phyloP scores from a whole-genome alignment of 2,113 vertebrate species.

The Rhea pennata region DNA sequence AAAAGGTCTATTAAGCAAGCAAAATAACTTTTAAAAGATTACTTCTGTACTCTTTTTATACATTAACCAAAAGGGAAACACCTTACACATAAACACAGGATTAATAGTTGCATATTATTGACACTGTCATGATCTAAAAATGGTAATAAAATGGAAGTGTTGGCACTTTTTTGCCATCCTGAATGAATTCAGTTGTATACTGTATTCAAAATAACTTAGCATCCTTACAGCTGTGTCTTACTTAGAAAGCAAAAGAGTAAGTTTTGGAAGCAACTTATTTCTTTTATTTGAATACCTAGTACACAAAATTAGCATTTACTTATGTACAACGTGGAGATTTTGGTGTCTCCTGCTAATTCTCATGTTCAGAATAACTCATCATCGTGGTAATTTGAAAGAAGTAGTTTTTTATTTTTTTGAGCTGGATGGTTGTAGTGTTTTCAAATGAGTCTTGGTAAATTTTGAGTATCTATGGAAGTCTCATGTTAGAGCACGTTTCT shows the following conservation, averaged over 20 bases:
- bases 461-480: background rate
- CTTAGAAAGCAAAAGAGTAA: background rate
- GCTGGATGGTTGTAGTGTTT: background rate
- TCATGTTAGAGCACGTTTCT: background rate
- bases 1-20: background rate
- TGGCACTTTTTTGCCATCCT: background rate
- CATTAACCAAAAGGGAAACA: background rate
- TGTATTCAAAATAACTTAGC: background rate
- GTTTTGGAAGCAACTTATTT: background rate
- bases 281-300: background rate
- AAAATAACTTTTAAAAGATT: background rate
- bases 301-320: background rate
- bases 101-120: background rate
- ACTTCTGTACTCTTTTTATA: background rate
- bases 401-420: background rate
- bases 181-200: background rate
- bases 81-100: background rate
- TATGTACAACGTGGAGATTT: background rate
- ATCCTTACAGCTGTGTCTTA: background rate
- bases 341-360: background rate
- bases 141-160: background rate
- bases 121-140: background rate
- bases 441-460: background rate
- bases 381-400: background rate
- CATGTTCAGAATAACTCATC: background rate